A percentile compares a stretch with the other conserved stretches of the same genome.
phyloP scores from a whole-genome alignment of 2,888 invertebrate genomes.

The Gisinianus flammeolus region DNA sequence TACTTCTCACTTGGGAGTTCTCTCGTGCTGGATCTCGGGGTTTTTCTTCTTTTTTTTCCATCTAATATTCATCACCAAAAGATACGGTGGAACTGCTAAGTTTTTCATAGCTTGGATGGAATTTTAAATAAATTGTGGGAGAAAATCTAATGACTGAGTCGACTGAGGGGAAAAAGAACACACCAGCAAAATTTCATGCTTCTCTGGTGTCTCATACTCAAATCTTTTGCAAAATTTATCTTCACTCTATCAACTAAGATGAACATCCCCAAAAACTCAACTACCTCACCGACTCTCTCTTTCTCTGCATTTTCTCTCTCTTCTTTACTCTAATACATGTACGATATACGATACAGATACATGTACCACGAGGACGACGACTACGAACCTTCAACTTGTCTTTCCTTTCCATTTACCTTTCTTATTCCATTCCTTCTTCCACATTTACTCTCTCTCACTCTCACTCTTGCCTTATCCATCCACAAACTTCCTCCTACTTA shows the following conservation, averaged over 20 bases:
- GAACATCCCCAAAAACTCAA: constrained; percentile 38
- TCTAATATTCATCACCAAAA: constrained; percentile 59
- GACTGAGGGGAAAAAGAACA: constrained; percentile 56
- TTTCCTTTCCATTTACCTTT: constrained; percentile 42
- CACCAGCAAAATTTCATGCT: constrained; percentile 41
- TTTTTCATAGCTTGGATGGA: constrained; percentile 59
- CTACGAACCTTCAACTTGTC: neutral
- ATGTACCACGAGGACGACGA: neutral
- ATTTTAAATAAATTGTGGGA: constrained; percentile 60
- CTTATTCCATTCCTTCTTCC: constrained; percentile 2
- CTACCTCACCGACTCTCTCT: constrained; percentile 26
- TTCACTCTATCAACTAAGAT: constrained; percentile 54
- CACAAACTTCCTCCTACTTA: neutral
- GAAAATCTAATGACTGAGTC: constrained; percentile 60
- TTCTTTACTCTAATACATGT: neutral
- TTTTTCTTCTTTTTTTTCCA: constrained; percentile 56
- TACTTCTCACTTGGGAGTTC: constrained; percentile 56
- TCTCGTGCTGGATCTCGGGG: constrained; percentile 42
- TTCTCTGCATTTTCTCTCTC: neutral
- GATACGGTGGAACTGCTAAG: constrained; percentile 58
- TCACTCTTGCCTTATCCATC: neutral
- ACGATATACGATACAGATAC: neutral
- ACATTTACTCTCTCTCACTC: constrained; percentile 12
- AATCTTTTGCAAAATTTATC: constrained; percentile 59
- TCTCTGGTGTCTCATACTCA: constrained; percentile 40